Base-by-base conservation (phyloP, 1,140 invertebrate species). In the Delia radicum region DNA sequence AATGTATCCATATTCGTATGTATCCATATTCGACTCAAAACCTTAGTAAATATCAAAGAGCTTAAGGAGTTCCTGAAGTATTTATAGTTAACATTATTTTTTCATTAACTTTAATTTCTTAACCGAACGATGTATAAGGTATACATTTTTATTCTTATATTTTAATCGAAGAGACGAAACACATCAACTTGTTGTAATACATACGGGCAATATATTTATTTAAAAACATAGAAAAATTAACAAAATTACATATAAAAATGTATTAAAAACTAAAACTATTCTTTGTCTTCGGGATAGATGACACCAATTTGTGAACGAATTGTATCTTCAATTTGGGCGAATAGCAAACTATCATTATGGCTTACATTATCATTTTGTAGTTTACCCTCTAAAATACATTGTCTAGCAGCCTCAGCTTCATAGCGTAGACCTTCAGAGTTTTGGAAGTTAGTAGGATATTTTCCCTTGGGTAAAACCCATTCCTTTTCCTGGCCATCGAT, bases 361-460 rank as follows among this genome's bases (percentile, higher is more conserved):
- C 88, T 81, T 5, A 94, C 87, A 69, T 85, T 86, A 7, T 89
- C 86, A 81, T 91, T 91, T 86, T 94, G 91, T 15, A 86, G 83
- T 21, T 82, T 85, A 90, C 92, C 91, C 79, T 88, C 86, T 76
- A 87, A 80, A 74, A 96, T 89, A 80, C 93, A 94, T 78, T 88
- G 87, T 29, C 91, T 88, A 21, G 90, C 92, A 88, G 94, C 93
- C 63, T 90, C 86, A 7, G 93, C 92, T 87, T 96, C 91, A 80
- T 92, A 95, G 33, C 89, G 87, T 15, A 96, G 85, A 21, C 92
- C 93, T 65, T 88, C 89, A 42, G 92, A 93, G 81, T 95, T 94
- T 15, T 76, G 79, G 79, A 91, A 94, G 85, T 91, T 91, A 74
- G 89, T 91, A 27, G 86, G 77, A 8, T 87, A 73, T 37, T 85